Percentiles rank a stretch among this genome's conserved stretches.
phyloP scores from a whole-genome alignment of 2,113 vertebrate species.

The Chamaetylas fuelleborni region DNA sequence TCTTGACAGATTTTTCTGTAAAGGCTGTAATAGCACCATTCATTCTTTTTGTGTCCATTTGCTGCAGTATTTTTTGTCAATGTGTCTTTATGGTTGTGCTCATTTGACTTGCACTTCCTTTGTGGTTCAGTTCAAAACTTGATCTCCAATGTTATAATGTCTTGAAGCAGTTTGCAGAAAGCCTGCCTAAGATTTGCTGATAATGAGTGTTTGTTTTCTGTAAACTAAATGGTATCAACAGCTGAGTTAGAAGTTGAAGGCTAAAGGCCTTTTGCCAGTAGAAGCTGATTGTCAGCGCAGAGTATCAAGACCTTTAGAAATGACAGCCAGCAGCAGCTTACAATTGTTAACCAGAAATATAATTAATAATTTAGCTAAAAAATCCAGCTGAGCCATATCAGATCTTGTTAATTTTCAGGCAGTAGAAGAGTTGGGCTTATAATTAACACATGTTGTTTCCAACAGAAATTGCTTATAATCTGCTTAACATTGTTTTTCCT shows the following conservation, averaged over 20 bases:
- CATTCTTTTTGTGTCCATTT: background rate
- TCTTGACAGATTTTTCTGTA: background rate
- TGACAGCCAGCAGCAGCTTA: background rate
- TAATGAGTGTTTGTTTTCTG: background rate
- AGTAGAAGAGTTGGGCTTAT: background rate
- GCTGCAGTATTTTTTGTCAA: background rate
- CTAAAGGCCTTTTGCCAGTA: background rate
- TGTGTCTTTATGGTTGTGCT: background rate
- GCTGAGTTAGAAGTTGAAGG: background rate
- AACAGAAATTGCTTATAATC: slow-evolving; percentile 38
- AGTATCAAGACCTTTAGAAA: background rate
- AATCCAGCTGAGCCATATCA: background rate
- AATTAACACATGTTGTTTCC: slow-evolving; percentile 3
- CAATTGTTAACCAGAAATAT: background rate
- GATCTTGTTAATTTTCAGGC: background rate
- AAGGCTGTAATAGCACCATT: background rate
- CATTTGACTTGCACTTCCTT: background rate
- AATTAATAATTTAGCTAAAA: slow-evolving; percentile 20
- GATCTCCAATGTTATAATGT: background rate
- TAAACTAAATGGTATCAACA: background rate
- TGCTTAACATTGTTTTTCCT: background rate
- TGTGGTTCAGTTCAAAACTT: background rate
- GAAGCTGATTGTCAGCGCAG: background rate
- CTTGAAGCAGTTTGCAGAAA: background rate
- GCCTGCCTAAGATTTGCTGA: background rate